Evolutionary conservation across 2,113 vertebrate species (phyloP).

Genomic region (Benitochromis conjunctus): DNA sequence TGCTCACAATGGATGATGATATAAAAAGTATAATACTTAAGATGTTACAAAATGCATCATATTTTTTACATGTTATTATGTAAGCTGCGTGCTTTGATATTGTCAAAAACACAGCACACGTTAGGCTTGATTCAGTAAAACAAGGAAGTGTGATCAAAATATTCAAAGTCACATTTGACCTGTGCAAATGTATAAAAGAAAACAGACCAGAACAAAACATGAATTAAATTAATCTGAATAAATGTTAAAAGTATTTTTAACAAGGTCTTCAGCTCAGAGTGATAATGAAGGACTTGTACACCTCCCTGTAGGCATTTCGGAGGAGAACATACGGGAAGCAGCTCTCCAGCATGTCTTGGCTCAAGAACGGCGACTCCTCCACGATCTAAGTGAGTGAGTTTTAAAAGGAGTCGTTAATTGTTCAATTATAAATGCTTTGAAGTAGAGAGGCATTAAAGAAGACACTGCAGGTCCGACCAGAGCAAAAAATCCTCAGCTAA

Average conservation of each 20-base stretch:
- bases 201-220: not conserved
- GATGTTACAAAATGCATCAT: not conserved
- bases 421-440: not conserved
- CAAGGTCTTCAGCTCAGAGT: slow-evolving; percentile 56
- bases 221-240: not conserved
- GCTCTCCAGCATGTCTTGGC: slow-evolving; percentile 87
- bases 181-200: not conserved
- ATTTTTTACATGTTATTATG: not conserved
- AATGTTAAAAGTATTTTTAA: not conserved
- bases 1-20: not conserved
- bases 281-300: slow-evolving; percentile 72
- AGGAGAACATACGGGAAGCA: slow-evolving; percentile 91
- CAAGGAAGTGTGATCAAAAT: not conserved
- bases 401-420: not conserved
- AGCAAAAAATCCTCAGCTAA: not conserved
- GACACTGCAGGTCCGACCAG: not conserved
- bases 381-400: slow-evolving; percentile 74
- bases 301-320: slow-evolving; percentile 88
- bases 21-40: not conserved
- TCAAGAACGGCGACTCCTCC: slow-evolving; percentile 87
- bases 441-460: not conserved
- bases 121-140: not conserved
- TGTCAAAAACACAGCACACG: not conserved
- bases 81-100: not conserved
- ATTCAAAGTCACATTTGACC: not conserved